Evolutionary conservation across 2,797 vertebrate species (phyloP).

Genomic region (Gymnopithys bicolor): DNA sequence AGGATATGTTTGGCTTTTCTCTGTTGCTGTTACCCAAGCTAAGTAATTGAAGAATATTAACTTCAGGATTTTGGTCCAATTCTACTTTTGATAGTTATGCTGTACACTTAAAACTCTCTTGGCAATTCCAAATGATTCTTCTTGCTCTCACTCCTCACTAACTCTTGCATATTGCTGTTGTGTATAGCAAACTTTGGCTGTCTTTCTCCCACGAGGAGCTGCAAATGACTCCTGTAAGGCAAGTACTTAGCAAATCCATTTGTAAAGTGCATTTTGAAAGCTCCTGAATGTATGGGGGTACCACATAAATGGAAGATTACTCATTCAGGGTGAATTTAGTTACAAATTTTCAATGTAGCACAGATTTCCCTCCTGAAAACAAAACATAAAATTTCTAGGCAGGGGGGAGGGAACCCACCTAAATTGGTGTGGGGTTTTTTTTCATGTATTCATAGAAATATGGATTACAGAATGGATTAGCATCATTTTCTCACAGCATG

Average conservation of each 20-base stretch:
- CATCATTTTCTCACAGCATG: not conserved
- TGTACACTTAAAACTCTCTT: not conserved
- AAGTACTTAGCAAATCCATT: slow-evolving; percentile 14
- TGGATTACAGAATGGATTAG: not conserved
- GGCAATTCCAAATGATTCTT: not conserved
- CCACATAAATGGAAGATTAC: not conserved
- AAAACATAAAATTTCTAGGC: not conserved
- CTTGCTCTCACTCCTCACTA: not conserved
- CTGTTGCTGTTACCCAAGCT: not conserved
- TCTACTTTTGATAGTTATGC: not conserved
- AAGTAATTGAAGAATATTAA: not conserved
- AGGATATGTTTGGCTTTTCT: not conserved
- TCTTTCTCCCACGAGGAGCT: not conserved
- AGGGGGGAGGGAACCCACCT: not conserved
- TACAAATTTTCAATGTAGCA: not conserved
- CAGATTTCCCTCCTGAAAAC: slow-evolving; percentile 18
- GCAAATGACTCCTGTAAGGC: not conserved
- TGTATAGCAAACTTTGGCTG: not conserved
- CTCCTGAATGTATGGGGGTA: not conserved
- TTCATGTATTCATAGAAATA: not conserved
- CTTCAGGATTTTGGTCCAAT: not conserved
- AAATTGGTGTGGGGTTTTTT: not conserved
- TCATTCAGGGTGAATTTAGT: slow-evolving; percentile 5
- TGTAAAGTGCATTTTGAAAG: not conserved
- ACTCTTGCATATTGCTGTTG: not conserved